phyloP scores from a whole-genome alignment of 2,113 vertebrate species.

The Charadrius vociferus region DNA sequence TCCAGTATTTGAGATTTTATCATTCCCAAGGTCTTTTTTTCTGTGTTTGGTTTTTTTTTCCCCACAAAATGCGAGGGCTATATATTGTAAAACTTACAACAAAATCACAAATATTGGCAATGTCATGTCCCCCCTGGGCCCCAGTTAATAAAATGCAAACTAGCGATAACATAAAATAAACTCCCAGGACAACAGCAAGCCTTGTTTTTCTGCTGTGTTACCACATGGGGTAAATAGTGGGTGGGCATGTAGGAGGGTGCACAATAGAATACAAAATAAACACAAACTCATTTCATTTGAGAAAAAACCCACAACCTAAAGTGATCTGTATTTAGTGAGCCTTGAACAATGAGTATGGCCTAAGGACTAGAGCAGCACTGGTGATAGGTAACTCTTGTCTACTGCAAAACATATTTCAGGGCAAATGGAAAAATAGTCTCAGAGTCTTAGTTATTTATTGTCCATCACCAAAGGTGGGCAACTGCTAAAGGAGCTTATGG shows the following conservation, averaged over 20 bases:
- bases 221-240: neutral
- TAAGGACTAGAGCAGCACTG: constrained; percentile 3
- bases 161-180: neutral
- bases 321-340: constrained; percentile 34
- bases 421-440: neutral
- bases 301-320: constrained; percentile 8
- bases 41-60: too few species aligned
- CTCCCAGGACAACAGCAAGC: neutral
- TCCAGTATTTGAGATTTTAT: neutral
- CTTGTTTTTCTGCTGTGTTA: constrained; percentile 23
- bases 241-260: neutral
- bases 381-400: neutral
- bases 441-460: neutral
- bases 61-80: neutral
- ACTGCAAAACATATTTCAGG: constrained; percentile 9
- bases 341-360: constrained; percentile 6
- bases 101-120: neutral
- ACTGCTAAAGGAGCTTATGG: neutral
- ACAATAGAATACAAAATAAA: constrained; percentile 26
- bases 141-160: constrained; percentile 30
- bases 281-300: constrained; percentile 23
- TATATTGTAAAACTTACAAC: neutral
- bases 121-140: neutral
- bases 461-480: neutral
- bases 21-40: neutral